These are phyloP conservation scores for Carcharodon carcharias DNA, from an alignment of 2,797 vertebrate species.

Conservation along the genomic window DNA sequence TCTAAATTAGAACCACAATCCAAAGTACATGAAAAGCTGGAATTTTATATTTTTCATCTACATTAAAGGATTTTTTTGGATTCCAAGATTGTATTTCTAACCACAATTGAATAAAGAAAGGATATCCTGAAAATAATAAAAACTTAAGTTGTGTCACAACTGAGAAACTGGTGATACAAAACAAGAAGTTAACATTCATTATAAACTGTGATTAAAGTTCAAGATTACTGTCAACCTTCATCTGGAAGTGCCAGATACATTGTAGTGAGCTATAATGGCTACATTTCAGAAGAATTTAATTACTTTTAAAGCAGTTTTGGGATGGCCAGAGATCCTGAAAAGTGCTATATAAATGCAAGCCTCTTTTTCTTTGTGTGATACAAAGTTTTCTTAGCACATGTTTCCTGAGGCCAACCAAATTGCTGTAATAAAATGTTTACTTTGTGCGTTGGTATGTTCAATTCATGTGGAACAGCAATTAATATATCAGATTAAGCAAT, in stretches of 20 bases:
- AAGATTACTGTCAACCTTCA: not conserved
- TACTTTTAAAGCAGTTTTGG: not conserved
- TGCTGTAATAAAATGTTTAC: not conserved
- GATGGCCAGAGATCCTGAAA: not conserved
- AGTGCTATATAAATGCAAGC: too few relatives aligned
- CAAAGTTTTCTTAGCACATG: not conserved
- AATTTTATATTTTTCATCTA: not conserved
- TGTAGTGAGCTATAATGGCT: not conserved
- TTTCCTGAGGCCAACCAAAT: not conserved
- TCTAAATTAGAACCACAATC: not conserved
- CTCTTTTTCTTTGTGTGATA: not conserved
- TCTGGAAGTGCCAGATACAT: not conserved
- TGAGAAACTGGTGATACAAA: not conserved
- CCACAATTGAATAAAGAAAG: not conserved
- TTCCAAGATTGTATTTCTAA: not conserved
- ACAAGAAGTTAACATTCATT: not conserved
- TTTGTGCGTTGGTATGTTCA: not conserved
- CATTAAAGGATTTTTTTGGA: not conserved
- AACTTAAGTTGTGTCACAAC: not conserved
- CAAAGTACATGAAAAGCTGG: not conserved
- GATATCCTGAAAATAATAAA: not conserved
- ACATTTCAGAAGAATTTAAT: not conserved
- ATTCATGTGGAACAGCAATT: not conserved
- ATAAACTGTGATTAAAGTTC: not conserved
- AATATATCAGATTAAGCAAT: not conserved